Conservation (phyloP, 2,888 invertebrate species). For the Mimas tiliae region DNA sequence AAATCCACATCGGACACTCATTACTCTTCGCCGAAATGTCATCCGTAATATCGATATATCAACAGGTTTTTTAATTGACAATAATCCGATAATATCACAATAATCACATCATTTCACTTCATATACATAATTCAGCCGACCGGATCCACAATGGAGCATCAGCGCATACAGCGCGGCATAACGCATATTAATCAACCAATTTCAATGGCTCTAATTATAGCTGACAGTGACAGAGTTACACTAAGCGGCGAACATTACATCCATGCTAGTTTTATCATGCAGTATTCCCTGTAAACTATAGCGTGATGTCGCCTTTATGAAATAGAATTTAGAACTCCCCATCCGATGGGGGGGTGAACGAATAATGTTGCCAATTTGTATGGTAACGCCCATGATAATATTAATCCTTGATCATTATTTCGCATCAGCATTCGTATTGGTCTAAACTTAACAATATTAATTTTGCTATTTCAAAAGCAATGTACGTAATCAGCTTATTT, state of each 20-base stretch:
- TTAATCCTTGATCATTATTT: conserved; percentile 53
- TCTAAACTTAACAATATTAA: conserved; percentile 17
- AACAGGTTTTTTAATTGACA: conserved; percentile 17
- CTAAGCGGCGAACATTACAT: conserved; percentile 64
- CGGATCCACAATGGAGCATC: conserved; percentile 67
- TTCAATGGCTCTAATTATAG: conserved; percentile 80
- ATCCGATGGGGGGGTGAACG: not conserved
- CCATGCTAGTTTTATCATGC: conserved; percentile 37
- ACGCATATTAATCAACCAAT: conserved; percentile 81
- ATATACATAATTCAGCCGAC: conserved; percentile 66
- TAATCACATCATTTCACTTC: conserved; percentile 67
- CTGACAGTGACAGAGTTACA: conserved; percentile 80
- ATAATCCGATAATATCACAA: conserved; percentile 52
- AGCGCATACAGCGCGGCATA: conserved; percentile 65
- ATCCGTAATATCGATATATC: not conserved
- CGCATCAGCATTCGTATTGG: conserved; percentile 20
- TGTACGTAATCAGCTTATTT: conserved; percentile 29
- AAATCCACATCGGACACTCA: not conserved
- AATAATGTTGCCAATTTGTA: conserved; percentile 36
- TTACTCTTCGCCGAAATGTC: not conserved
- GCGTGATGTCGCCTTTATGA: conserved; percentile 30
- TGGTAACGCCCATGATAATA: conserved; percentile 49
- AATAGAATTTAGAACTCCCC: conserved; percentile 24
- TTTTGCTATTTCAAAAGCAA: conserved; percentile 9
- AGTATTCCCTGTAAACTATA: conserved; percentile 28